Evolutionary conservation across 2,113 vertebrate species (phyloP).

Genomic region (Polypterus senegalus): DNA sequence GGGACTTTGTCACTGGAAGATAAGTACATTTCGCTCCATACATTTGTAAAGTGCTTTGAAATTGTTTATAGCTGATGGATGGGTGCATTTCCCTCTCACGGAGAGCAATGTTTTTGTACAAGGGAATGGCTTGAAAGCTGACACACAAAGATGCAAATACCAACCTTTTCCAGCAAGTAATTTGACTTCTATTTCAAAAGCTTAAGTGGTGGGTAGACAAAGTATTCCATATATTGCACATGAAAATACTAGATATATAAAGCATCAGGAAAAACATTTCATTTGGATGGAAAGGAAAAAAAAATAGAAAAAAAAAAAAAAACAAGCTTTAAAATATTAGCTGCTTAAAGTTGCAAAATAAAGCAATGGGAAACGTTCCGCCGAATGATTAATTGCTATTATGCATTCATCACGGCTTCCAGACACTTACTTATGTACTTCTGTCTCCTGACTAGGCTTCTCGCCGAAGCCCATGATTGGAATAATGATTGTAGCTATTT

Average conservation of each 20-base stretch:
- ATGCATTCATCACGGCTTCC: too few species aligned
- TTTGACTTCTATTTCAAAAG: slow-evolving; percentile 78
- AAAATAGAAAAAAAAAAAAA: too few species aligned
- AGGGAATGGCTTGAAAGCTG: slow-evolving; percentile 76
- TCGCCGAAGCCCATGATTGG: too few species aligned
- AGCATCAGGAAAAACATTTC: slow-evolving; percentile 77
- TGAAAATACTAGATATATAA: slow-evolving; percentile 76
- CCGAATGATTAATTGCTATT: too few species aligned
- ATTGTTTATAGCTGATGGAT: slow-evolving; percentile 79
- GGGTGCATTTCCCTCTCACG: slow-evolving; percentile 73
- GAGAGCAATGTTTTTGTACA: slow-evolving; percentile 74
- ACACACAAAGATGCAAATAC: slow-evolving; percentile 78
- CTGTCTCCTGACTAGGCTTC: too few species aligned
- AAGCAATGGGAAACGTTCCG: too few species aligned
- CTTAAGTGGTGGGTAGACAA: slow-evolving; percentile 79
- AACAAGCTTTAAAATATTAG: too few species aligned
- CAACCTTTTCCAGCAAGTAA: slow-evolving; percentile 75
- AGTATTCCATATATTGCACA: slow-evolving; percentile 80
- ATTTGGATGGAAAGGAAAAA: slow-evolving; percentile 60
- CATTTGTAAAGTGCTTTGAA: slow-evolving; percentile 78
- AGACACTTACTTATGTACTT: too few species aligned
- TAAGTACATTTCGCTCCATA: slow-evolving; percentile 74
- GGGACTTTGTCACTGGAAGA: slow-evolving; percentile 78
- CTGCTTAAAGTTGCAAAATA: too few species aligned
- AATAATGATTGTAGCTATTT: too few species aligned